These are phyloP conservation scores for Ammospiza nelsoni DNA, from an alignment of 2,113 vertebrate species.

Conservation along the genomic window DNA sequence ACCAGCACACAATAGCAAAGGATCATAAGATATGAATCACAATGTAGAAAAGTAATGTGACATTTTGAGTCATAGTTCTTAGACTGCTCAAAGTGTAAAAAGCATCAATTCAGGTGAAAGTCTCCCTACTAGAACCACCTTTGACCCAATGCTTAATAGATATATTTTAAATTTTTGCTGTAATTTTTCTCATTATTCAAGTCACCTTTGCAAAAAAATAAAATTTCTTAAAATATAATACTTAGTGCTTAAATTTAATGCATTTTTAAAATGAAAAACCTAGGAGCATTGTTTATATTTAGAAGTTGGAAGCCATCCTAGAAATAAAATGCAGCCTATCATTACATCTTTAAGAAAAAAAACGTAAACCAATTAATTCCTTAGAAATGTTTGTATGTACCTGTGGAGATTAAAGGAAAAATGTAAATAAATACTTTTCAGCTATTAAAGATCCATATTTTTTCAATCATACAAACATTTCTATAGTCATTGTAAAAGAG, in stretches of 20 bases:
- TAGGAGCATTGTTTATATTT: background rate
- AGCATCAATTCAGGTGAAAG: background rate
- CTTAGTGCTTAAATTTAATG: background rate
- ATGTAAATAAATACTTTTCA: background rate
- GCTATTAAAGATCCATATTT: background rate
- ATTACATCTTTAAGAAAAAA: background rate
- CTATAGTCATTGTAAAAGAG: background rate
- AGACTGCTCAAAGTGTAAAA: background rate
- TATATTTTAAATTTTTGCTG: background rate
- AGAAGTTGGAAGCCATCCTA: background rate
- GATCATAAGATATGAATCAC: background rate
- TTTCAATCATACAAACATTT: background rate
- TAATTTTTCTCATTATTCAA: background rate
- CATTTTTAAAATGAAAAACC: background rate
- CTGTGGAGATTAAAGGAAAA: background rate
- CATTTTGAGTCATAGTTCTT: background rate
- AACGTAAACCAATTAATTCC: background rate
- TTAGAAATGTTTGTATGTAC: background rate
- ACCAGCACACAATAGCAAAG: background rate
- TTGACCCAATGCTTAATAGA: background rate
- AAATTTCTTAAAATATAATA: background rate
- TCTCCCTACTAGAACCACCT: background rate
- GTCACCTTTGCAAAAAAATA: background rate
- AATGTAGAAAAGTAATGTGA: background rate
- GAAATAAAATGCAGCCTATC: background rate